phyloP scores from a whole-genome alignment of 37 sponge, comb jelly and placozoan species.

The Dysidea cf. avara region DNA sequence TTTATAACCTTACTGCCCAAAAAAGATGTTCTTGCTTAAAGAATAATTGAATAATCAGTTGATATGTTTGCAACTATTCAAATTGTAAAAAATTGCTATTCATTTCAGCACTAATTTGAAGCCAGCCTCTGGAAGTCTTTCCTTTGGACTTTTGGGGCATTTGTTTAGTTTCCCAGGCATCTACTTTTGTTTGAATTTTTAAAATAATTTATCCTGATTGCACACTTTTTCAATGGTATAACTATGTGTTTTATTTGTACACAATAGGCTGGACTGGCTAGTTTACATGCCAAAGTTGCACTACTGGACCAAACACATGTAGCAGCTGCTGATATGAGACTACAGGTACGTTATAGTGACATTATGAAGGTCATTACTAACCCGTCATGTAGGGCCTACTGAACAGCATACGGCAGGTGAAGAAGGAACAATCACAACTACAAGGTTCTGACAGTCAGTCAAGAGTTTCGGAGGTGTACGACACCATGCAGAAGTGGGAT shows the following conservation, averaged over 20 bases:
- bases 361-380: no score
- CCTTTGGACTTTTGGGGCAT: no score
- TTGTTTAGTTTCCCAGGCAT: neutral
- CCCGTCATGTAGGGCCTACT: constrained; percentile 15
- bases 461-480: constrained; percentile 42
- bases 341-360: constrained; percentile 62
- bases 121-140: no score
- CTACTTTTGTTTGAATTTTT: neutral
- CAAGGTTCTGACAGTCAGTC: constrained; percentile 19
- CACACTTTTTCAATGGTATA: neutral
- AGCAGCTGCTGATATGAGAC: constrained; percentile 21
- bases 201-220: neutral
- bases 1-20: no score
- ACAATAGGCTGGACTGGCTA: constrained; percentile 36
- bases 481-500: constrained; percentile 8
- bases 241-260: no score
- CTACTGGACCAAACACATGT: constrained; percentile 38
- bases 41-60: no score
- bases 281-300: constrained; percentile 62
- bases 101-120: no score
- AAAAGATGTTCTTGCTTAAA: no score
- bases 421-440: neutral
- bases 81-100: no score
- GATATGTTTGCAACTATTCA: no score
- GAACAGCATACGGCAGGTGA: constrained; percentile 6